Evolutionary conservation across 2,113 vertebrate species (phyloP), one percentile per base, ranked within the genome.

Genomic region (Colius striatus): DNA sequence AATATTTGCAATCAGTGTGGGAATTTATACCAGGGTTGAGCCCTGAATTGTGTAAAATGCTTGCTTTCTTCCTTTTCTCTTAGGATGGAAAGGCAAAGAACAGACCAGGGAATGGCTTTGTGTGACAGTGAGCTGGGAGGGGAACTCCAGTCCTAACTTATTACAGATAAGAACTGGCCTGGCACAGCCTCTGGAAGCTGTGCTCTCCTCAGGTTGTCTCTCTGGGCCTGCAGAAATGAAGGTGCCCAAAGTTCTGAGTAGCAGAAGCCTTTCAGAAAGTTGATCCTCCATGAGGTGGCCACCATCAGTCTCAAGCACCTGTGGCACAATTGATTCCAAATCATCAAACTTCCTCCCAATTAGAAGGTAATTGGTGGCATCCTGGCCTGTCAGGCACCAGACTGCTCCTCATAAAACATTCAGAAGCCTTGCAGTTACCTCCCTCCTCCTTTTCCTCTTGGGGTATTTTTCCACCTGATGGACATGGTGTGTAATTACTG

Each of bases 1-100:
- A 36, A 79, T 84, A 61, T 71, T 75, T 89, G 75, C 53, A 50
- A 88, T 88, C 93, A 92, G 88, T 92, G 79, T 97, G 95, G 95
- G 96, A 97, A 96, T 84, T 93, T 54, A 12, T 81, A 53, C 19
- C 5, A 15, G 48, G 17, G 16, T 11, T 87, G 74, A 79, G 63
- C 50, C 55, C 10, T 5, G 57, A 74, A n/a, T 71, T 84, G 67
- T 84, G 68, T 55, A 86, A 92, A 94, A 70, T 63, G 50, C 8
- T 32, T 34, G 51, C 57, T 58, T 60, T 85, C 55, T 5, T 20
- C 29, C 23, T 58, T 6, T 16, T 25, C 27, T 81, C 41, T 66
- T 22, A 57, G 61, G 73, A 57, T 74, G 48, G 60, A 43, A 86
- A 84, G 20, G 38, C n/a, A 67, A 34, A 72, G 29, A 50, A 67